Evolutionary conservation across 1,140 invertebrate genomes (phyloP).

Genomic region (Cydia amplana): DNA sequence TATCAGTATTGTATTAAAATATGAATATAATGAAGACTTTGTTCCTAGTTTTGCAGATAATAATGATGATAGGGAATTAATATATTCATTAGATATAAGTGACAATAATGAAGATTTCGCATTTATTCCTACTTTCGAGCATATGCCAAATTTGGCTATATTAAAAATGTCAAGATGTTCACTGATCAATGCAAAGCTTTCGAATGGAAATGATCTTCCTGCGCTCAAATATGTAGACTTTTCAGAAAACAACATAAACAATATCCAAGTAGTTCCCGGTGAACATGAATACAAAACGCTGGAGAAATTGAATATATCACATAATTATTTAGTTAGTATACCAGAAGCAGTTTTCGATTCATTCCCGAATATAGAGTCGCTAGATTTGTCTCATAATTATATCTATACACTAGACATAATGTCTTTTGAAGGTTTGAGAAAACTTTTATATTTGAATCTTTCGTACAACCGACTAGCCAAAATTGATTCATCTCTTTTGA

Average conservation of each 20-base stretch:
- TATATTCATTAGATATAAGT: constrained; percentile 4
- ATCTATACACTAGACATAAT: constrained; percentile 18
- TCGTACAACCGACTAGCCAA: background rate
- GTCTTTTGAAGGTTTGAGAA: constrained; percentile 27
- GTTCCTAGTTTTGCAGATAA: background rate
- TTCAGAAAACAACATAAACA: constrained; percentile 18
- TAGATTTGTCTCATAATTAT: constrained; percentile 32
- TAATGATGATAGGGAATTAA: background rate
- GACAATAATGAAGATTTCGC: background rate
- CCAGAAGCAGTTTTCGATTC: constrained; percentile 20
- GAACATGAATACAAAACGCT: constrained; percentile 13
- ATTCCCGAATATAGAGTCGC: background rate
- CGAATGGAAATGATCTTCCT: background rate
- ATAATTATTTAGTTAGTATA: constrained; percentile 21
- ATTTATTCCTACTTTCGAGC: background rate
- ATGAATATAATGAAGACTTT: background rate
- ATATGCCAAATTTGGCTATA: background rate
- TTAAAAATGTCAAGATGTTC: background rate
- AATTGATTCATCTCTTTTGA: constrained; percentile 6
- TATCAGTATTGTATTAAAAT: background rate
- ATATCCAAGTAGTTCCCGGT: background rate
- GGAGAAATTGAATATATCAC: constrained; percentile 7
- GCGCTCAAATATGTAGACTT: constrained; percentile 4
- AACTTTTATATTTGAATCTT: constrained; percentile 6
- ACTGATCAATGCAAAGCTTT: constrained; percentile 9